Evolutionary conservation across 2,888 invertebrate species (phyloP).

Genomic region (Luffia ferchaultella): DNA sequence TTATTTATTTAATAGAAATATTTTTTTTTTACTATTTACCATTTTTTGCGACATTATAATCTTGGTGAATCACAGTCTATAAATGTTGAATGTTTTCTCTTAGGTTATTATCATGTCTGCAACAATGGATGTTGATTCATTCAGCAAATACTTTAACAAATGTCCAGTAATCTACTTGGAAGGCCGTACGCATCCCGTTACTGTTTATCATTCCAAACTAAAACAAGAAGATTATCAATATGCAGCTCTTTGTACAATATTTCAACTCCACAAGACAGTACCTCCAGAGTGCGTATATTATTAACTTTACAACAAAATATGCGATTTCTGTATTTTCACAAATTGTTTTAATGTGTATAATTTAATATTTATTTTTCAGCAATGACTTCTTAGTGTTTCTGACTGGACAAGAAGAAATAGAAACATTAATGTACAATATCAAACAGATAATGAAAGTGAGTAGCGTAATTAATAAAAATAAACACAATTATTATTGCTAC

Average conservation of each 20-base stretch:
- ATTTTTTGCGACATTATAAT: not conserved
- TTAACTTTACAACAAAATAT: no score
- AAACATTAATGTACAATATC: conserved; percentile 80
- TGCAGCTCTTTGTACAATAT: conserved; percentile 84
- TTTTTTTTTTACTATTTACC: not conserved
- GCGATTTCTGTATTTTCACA: conserved; percentile 3
- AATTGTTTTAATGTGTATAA: no score
- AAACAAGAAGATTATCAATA: conserved; percentile 85
- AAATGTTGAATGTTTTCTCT: no score
- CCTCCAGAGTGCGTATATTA: conserved; percentile 75
- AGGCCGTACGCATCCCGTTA: conserved; percentile 86
- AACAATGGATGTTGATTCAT: conserved; percentile 95
- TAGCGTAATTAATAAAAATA: conserved; percentile 5
- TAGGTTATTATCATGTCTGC: conserved; percentile 92
- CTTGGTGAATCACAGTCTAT: no score
- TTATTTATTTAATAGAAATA: not conserved
- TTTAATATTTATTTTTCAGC: conserved; percentile 54
- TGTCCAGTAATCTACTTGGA: conserved; percentile 89
- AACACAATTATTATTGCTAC: not conserved
- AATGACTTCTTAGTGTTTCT: conserved; percentile 93
- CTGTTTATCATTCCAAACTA: conserved; percentile 74
- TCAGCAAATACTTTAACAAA: conserved; percentile 87
- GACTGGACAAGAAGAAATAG: conserved; percentile 97
- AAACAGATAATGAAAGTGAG: conserved; percentile 73
- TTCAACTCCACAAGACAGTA: conserved; percentile 85